Base-by-base conservation (phyloP, 2,888 invertebrate genomes). In the Serripes groenlandicus region DNA sequence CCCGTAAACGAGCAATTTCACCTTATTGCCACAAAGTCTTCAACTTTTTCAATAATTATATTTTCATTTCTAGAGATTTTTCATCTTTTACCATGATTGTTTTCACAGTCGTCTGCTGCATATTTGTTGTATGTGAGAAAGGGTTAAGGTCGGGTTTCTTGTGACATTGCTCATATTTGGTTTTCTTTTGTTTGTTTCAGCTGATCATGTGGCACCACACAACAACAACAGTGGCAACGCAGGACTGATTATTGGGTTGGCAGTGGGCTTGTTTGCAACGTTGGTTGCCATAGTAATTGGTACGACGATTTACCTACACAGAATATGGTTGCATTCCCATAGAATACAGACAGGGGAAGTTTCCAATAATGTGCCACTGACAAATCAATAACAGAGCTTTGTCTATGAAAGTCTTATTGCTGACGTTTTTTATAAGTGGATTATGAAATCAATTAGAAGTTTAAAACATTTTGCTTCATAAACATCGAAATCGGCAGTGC, bases 231-330 rank as follows among this genome's bases (percentile, higher is more conserved):
- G n/a, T 34, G 32, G 34, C 34, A 62, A 62, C 32, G 34, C n/a
- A 21, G 70, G 52, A n/a, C 30, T 70, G n/a, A 54, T 52, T 26
- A 52, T 70, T 23, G 70, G 70, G 1, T n/a, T 70, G 32, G 28
- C 70, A 7, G 49, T 42, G 21, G 70, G 70, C 32, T 32, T 70
- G 32, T 70, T 70, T 70, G 28, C 54, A 0, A 9, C 30, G 30
- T 4, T 70, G 3, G 52, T 52, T 4, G 70, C 30, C 4, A 28
- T 70, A 7, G 28, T 70, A 21, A 28, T 52, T 28, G 70, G 21
- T 3, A 28, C n/a, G 32, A 32, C 32, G 28, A n/a, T 52, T 23
- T 70, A 52, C 9, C 32, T 70, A 28, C 26, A 32, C 21, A 7
- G 52, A 18, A 32, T 70, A 28, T 70, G 70, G 70, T 28, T 52